phyloP scores from a whole-genome alignment of 1,140 invertebrate species.

The Euwallacea fornicatus region DNA sequence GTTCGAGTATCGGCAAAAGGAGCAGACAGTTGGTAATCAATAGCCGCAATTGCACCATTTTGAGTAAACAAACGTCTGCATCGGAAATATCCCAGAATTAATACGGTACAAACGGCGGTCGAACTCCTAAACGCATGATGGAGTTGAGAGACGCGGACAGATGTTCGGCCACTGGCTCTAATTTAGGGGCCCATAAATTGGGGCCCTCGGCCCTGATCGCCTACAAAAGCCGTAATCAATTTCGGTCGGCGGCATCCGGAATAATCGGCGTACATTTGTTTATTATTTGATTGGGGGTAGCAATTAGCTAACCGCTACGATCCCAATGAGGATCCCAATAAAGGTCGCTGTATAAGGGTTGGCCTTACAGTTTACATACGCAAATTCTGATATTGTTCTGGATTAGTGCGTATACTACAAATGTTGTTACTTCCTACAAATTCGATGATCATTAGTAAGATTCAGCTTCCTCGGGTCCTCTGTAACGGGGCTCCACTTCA shows the following conservation, averaged over 20 bases:
- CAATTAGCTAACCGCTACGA: conserved; percentile 10
- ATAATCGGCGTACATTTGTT: conserved; percentile 16
- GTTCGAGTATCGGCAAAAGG: not conserved
- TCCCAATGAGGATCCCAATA: not conserved
- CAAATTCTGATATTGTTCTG: no score
- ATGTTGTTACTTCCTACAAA: not conserved
- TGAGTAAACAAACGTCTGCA: conserved; percentile 20
- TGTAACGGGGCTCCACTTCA: conserved; percentile 12
- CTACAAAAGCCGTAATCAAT: conserved; percentile 46
- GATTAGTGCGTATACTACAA: no score
- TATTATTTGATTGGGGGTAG: conserved; percentile 12
- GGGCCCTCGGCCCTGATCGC: conserved; percentile 39
- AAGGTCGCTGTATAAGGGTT: not conserved
- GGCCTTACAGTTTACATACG: no score
- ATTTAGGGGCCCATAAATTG: conserved; percentile 42
- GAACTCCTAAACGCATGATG: conserved; percentile 30
- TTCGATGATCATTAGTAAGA: not conserved
- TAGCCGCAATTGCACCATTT: conserved; percentile 5
- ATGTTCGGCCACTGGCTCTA: conserved; percentile 37
- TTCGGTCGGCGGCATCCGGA: conserved; percentile 9
- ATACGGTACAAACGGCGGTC: conserved; percentile 28
- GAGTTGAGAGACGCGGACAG: conserved; percentile 36
- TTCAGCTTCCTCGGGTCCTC: not conserved
- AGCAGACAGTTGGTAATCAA: conserved; percentile 1
- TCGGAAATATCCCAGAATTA: conserved; percentile 28